Conservation (phyloP, 2,888 invertebrate genomes). For the Epistrophella euchroma region DNA sequence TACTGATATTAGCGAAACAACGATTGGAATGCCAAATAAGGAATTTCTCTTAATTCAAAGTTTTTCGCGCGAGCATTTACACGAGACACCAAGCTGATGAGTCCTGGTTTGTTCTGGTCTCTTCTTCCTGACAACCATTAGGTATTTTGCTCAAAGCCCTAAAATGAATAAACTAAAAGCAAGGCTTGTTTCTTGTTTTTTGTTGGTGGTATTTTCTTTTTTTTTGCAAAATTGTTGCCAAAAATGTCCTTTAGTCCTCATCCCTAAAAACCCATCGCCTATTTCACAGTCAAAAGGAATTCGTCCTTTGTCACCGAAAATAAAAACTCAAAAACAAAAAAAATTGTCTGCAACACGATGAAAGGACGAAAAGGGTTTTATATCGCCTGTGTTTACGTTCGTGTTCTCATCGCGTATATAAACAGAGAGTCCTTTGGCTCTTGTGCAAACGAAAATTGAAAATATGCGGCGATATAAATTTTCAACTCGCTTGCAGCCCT, state of each 20-base stretch:
- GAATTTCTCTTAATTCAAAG: conserved; percentile 70
- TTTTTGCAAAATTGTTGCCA: conserved; percentile 59
- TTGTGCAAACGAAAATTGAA: conserved; percentile 65
- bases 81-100: conserved; percentile 38
- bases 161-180: conserved; percentile 15
- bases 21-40: conserved; percentile 67
- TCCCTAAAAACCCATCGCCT: not conserved
- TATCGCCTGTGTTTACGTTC: conserved; percentile 41
- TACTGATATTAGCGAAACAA: conserved; percentile 71
- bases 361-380: conserved; percentile 45
- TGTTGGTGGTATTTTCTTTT: not conserved
- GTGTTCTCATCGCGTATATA: conserved; percentile 44
- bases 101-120: conserved; percentile 10
- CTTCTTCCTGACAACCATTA: too few relatives aligned
- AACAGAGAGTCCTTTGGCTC: not conserved
- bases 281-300: conserved; percentile 49
- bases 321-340: not conserved
- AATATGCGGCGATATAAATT: conserved; percentile 73
- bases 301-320: conserved; percentile 65
- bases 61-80: conserved; percentile 64
- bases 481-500: conserved; percentile 61
- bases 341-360: conserved; percentile 55
- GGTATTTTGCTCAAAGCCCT: not conserved
- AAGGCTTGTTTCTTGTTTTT: conserved; percentile 5
- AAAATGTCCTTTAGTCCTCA: conserved; percentile 35